Conservation (phyloP, 2,888 invertebrate species). For the Autographa gamma region DNA sequence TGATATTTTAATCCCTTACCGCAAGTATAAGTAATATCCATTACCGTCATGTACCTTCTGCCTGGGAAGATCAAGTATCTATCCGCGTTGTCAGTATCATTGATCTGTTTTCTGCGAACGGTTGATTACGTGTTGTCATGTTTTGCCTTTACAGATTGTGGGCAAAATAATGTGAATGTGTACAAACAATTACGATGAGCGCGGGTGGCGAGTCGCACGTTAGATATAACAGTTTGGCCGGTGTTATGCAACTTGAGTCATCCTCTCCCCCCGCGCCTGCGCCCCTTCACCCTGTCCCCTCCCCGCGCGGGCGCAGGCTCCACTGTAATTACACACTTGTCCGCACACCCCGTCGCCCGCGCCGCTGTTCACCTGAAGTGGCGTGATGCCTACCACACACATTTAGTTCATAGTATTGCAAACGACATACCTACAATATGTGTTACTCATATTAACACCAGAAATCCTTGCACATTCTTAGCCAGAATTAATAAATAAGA, state of each 20-base stretch:
- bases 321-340: constrained; percentile 80
- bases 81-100: constrained; percentile 68
- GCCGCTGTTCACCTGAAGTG: constrained; percentile 50
- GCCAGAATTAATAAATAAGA: not conserved
- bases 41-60: constrained; percentile 33
- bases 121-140: constrained; percentile 67
- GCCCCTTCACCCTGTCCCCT: constrained; percentile 32
- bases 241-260: constrained; percentile 81
- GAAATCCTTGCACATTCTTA: not conserved
- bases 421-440: constrained; percentile 18
- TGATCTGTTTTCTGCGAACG: constrained; percentile 68
- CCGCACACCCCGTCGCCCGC: constrained; percentile 57
- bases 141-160: constrained; percentile 67
- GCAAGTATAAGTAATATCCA: not conserved
- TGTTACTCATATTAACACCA: constrained; percentile 19
- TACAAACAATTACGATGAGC: constrained; percentile 75
- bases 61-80: constrained; percentile 65
- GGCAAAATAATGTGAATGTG: constrained; percentile 76
- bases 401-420: constrained; percentile 30
- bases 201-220: constrained; percentile 57
- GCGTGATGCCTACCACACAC: constrained; percentile 52
- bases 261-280: constrained; percentile 47
- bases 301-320: constrained; percentile 64
- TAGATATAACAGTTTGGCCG: constrained; percentile 65
- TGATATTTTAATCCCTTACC: constrained; percentile 2